A percentile compares a stretch with the other conserved stretches of the same genome.
phyloP scores from a whole-genome alignment of 2,113 vertebrate genomes.

The Tachuris rubrigastra region DNA sequence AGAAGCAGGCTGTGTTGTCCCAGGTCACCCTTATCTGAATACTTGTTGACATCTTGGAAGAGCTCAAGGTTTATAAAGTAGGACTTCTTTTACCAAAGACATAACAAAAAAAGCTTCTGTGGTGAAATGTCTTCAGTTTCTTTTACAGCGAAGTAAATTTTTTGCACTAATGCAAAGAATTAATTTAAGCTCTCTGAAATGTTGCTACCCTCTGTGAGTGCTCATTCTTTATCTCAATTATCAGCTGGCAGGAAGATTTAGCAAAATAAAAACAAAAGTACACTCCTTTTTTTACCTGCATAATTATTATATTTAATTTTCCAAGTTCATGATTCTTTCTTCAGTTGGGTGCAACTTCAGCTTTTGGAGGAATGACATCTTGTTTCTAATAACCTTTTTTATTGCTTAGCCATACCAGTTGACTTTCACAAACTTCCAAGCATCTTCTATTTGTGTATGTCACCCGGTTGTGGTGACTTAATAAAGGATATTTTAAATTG shows the following conservation, averaged over 20 bases:
- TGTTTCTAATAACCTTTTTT: background rate
- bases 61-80: background rate
- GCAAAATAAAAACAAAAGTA: background rate
- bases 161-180: background rate
- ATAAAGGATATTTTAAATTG: background rate
- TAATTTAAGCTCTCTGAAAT: background rate
- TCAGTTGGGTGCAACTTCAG: background rate
- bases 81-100: background rate
- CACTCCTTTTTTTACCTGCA: background rate
- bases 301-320: background rate
- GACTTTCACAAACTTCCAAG: background rate
- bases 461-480: background rate
- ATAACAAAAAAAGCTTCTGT: background rate
- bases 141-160: background rate
- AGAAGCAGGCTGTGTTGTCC: background rate
- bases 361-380: background rate
- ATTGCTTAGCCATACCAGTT: background rate
- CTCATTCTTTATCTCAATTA: background rate
- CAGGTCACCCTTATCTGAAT: background rate
- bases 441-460: background rate
- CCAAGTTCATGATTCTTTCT: background rate
- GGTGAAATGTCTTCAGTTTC: background rate
- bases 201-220: background rate
- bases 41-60: background rate
- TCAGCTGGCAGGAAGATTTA: background rate